Conservation (phyloP, 2,888 invertebrate species). For the Automeris io region DNA sequence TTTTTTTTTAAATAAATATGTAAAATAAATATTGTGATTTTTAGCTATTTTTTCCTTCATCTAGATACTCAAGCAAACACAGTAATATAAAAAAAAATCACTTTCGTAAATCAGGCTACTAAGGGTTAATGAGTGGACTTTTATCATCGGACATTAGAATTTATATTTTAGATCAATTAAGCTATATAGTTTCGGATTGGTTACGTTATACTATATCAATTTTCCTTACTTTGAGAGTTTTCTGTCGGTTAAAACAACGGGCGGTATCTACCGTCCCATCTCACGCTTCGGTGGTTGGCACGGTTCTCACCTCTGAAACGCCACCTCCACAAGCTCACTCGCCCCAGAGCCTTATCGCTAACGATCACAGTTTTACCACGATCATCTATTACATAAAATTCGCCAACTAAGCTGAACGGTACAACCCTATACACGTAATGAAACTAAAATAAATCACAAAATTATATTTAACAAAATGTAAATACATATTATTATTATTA, state of each 20-base stretch:
- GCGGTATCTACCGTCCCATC: constrained; percentile 57
- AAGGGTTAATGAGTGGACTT: too few species aligned
- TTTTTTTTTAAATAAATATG: too few species aligned
- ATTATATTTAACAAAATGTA: constrained; percentile 12
- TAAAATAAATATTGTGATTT: too few species aligned
- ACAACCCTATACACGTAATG: constrained; percentile 29
- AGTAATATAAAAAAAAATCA: too few species aligned
- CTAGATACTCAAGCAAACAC: too few species aligned
- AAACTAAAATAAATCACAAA: not conserved
- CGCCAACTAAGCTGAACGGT: constrained; percentile 61
- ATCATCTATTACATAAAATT: constrained; percentile 53
- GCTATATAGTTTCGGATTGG: too few species aligned
- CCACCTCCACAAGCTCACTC: constrained; percentile 46
- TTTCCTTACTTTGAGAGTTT: constrained; percentile 1
- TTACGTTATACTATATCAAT: constrained; percentile 4
- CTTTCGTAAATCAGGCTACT: too few species aligned
- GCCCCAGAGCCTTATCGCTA: constrained; percentile 55
- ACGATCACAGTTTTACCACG: constrained; percentile 39
- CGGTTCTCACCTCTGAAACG: constrained; percentile 69
- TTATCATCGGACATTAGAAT: too few species aligned
- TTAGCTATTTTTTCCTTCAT: too few species aligned
- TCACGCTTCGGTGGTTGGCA: constrained; percentile 60
- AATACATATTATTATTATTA: not conserved
- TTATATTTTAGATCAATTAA: too few species aligned
- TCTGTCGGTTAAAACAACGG: constrained; percentile 16